Base-by-base conservation (phyloP, 2,888 invertebrate species). In the Melanchra persicariae region DNA sequence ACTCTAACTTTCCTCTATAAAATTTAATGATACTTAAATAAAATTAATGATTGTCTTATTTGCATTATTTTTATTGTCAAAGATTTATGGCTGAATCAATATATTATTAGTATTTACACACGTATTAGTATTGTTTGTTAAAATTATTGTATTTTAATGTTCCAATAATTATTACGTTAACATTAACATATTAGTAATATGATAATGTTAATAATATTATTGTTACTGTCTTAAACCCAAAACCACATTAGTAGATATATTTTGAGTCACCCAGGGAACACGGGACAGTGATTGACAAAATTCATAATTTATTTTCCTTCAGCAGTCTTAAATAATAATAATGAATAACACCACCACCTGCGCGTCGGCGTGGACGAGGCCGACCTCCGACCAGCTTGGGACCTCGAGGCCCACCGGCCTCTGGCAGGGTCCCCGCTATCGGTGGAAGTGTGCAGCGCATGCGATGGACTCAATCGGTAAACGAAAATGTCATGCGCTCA, bases 101-200 rank as follows among this genome's bases (percentile, higher is more conserved):
- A 45, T n/a, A n/a, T 45, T 70, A 26, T 19, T 54, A 15, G 37
- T 26, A 54, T 37, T 75, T 49, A 77, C 55, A 55, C 72, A 72
- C 77, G 72, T 72, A 40, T 24, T 30, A 34, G 47, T 43, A 77
- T 76, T 72, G 77, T 72, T 49, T 8, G n/a, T 34, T 71, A 4
- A 45, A 67, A 45, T 55, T 40, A 67, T 47, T 67, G 15, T 55
- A 40, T 68, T 72, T 76, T 72, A 68, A 55, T 76, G 54, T 40
- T 67, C 40, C n/a, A 66, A 75, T 63, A 40, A 17, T 15, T 66
- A 43, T 47, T 72, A 70, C 49, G 3, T 24, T 34, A 45, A 26
- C 5, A 19, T 19, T 19, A n/a, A 7, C 30, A 15, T 60, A 30
- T 40, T 15, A 15, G 3, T 34, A 7, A 30, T n/a, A 45, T 34